phyloP scores from a whole-genome alignment of 2,888 invertebrate species.

The Ramazzottius varieornatus region DNA sequence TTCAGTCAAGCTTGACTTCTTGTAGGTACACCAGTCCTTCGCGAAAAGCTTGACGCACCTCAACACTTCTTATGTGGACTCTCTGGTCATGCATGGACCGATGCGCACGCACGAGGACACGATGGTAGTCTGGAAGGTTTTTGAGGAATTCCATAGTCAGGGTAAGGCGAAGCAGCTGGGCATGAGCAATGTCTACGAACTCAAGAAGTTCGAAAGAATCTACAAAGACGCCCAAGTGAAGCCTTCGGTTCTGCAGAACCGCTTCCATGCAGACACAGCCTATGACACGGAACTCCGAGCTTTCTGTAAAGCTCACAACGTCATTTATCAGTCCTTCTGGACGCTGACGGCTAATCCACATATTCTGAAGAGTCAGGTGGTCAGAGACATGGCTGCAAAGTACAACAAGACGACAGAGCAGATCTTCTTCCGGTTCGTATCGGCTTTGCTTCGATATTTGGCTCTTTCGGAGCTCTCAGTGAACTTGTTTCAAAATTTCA shows the following conservation, averaged over 20 bases:
- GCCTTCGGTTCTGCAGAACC: constrained; percentile 6
- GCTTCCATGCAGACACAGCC: constrained; percentile 5
- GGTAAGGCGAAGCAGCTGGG: constrained; percentile 5
- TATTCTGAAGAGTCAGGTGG: background rate
- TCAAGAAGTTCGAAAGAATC: background rate
- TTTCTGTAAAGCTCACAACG: constrained; percentile 3
- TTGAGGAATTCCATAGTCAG: constrained; percentile 4
- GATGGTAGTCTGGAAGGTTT: background rate
- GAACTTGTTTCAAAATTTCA: too few relatives aligned
- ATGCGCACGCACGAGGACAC: background rate
- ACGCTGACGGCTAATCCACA: constrained; percentile 6
- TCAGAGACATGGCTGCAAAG: constrained; percentile 4
- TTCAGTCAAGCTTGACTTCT: too few relatives aligned
- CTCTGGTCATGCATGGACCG: constrained; percentile 5
- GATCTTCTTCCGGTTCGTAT: constrained; percentile 5
- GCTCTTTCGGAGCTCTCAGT: too few relatives aligned
- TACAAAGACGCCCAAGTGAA: constrained; percentile 5
- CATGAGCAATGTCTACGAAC: constrained; percentile 4
- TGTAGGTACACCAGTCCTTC: constrained; percentile 6
- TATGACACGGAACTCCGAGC: constrained; percentile 5
- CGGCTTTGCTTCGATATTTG: too few relatives aligned
- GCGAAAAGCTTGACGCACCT: constrained; percentile 1
- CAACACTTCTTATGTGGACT: constrained; percentile 4
- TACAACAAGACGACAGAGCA: constrained; percentile 1
- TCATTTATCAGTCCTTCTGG: constrained; percentile 7